Conservation (phyloP, 1,140 invertebrate species). For the Schlechtendalia chinensis region DNA sequence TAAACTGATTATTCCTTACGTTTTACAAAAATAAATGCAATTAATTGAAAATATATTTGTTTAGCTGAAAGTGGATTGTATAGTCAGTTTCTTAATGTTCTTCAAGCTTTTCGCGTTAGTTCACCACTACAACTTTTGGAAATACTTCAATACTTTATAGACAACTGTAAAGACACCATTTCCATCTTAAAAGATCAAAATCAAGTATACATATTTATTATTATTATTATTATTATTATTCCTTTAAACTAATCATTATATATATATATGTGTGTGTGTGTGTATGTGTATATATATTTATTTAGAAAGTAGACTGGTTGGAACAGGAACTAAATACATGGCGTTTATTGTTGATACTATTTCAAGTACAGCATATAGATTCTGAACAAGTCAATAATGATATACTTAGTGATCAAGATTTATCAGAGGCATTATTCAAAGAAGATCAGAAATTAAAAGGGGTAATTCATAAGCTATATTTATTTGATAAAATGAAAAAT, state of each 20-base stretch:
- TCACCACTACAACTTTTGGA: conserved; percentile 41
- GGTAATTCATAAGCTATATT: conserved; percentile 54
- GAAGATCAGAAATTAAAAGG: conserved; percentile 69
- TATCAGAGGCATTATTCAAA: conserved; percentile 64
- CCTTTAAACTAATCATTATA: background rate
- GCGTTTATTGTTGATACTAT: conserved; percentile 77
- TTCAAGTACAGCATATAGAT: conserved; percentile 65
- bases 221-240: background rate
- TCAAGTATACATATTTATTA: conserved; percentile 25
- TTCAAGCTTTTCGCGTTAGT: conserved; percentile 13
- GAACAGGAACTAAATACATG: conserved; percentile 83
- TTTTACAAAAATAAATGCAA: too few relatives aligned
- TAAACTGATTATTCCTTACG: background rate
- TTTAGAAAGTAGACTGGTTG: conserved; percentile 61
- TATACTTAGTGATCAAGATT: conserved; percentile 64
- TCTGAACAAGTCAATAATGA: conserved; percentile 55
- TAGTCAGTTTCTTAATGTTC: conserved; percentile 21
- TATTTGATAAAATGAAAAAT: background rate
- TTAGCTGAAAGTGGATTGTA: conserved; percentile 40
- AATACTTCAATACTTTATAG: conserved; percentile 45
- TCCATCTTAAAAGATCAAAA: conserved; percentile 41
- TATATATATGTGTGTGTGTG: too few relatives aligned
- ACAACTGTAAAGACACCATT: conserved; percentile 19
- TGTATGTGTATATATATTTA: too few relatives aligned
- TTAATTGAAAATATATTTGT: background rate